Evolutionary conservation across 1,140 invertebrate species (phyloP).

Genomic region (Drosophila bocqueti): DNA sequence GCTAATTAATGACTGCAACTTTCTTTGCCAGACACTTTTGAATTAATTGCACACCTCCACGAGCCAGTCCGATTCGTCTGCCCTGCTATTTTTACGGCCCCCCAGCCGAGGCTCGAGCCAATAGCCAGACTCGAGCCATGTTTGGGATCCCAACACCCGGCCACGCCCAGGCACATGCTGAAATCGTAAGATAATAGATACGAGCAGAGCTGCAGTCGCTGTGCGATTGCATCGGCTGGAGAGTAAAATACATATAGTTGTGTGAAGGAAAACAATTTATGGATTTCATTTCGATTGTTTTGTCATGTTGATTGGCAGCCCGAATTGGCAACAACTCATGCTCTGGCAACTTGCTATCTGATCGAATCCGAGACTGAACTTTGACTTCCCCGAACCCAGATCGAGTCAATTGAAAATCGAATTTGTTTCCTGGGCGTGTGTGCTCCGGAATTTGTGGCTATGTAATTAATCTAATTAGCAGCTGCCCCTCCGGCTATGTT

Average conservation of each 20-base stretch:
- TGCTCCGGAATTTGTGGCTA: constrained; percentile 14
- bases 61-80: constrained; percentile 45
- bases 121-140: constrained; percentile 49
- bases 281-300: constrained; percentile 71
- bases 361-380: constrained; percentile 21
- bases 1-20: constrained; percentile 77
- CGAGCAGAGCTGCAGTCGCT: constrained; percentile 42
- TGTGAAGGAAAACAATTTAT: constrained; percentile 64
- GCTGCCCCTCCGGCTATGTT: constrained; percentile 11
- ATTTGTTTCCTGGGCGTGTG: constrained; percentile 38
- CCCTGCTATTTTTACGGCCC: constrained; percentile 42
- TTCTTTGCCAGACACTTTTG: constrained; percentile 66
- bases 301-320: constrained; percentile 76
- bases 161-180: constrained; percentile 50
- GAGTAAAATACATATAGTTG: constrained; percentile 27
- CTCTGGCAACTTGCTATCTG: constrained; percentile 6
- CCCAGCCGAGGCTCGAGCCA: constrained; percentile 38
- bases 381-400: constrained; percentile 20
- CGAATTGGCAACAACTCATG: constrained; percentile 67
- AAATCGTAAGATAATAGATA: constrained; percentile 68
- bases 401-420: constrained; percentile 38
- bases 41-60: constrained; percentile 72
- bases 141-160: constrained; percentile 51
- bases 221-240: constrained; percentile 62
- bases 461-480: constrained; percentile 65